Conservation (phyloP, 2,797 vertebrate genomes). For the Enteromius thamalakanensis region DNA sequence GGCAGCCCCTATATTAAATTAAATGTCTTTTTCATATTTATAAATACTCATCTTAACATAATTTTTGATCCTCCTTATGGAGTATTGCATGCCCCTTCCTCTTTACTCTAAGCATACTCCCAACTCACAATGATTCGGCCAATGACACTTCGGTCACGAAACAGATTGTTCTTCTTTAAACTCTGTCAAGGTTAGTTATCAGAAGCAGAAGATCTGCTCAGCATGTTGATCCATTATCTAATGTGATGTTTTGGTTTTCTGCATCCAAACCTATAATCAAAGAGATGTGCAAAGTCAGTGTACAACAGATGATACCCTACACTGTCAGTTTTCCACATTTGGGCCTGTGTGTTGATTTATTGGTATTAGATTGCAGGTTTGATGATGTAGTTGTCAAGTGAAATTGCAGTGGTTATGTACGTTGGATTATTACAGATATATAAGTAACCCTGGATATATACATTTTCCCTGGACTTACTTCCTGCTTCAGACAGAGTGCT, state of each 20-base stretch:
- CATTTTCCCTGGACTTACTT: neutral
- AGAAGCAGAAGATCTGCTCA: neutral
- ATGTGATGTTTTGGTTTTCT: slow-evolving; percentile 10
- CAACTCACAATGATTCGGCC: neutral
- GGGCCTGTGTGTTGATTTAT: neutral
- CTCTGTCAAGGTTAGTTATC: neutral
- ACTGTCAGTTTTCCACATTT: neutral
- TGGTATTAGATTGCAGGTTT: neutral
- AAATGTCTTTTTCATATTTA: slow-evolving; percentile 12
- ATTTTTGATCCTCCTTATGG: neutral
- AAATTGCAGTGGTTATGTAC: neutral
- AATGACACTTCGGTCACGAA: neutral
- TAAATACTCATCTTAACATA: neutral
- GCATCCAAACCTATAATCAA: neutral
- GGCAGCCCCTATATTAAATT: slow-evolving; percentile 37
- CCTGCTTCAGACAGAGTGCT: slow-evolving; percentile 12
- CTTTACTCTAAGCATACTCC: neutral
- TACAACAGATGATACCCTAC: neutral
- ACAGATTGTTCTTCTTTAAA: neutral
- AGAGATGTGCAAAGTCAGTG: neutral
- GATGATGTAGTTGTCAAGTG: neutral
- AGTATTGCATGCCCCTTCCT: slow-evolving; percentile 26
- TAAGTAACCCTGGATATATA: neutral
- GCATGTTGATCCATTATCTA: neutral
- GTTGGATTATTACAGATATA: neutral